phyloP scores from a whole-genome alignment of 2,888 invertebrate species.

The Pyralis farinalis region DNA sequence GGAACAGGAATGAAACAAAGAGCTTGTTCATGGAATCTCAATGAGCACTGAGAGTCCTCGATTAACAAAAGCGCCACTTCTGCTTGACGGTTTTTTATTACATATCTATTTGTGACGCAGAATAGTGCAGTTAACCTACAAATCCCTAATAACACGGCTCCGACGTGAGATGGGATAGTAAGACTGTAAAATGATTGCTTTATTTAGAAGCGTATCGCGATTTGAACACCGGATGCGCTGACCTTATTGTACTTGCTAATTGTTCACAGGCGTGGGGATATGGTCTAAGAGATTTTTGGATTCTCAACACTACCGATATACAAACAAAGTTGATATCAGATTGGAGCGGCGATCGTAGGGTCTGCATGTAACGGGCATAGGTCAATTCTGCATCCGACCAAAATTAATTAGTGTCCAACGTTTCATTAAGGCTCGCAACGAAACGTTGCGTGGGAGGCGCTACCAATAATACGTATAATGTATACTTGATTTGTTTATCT shows the following conservation, averaged over 20 bases:
- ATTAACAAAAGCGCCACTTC: too few species aligned
- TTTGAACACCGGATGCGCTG: slow-evolving; percentile 46
- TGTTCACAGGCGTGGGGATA: slow-evolving; percentile 9
- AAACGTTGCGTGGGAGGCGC: slow-evolving; percentile 11
- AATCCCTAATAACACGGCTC: too few species aligned
- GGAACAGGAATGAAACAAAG: too few species aligned
- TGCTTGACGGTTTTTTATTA: too few species aligned
- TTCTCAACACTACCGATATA: slow-evolving; percentile 6
- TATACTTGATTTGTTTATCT: background rate
- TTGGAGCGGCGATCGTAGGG: slow-evolving; percentile 6
- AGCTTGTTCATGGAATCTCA: too few species aligned
- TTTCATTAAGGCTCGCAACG: slow-evolving; percentile 38
- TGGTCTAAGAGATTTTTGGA: slow-evolving; percentile 4
- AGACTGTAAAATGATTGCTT: background rate
- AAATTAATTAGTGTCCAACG: slow-evolving; percentile 61
- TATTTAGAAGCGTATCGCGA: slow-evolving; percentile 27
- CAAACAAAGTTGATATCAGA: slow-evolving; percentile 6
- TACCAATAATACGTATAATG: slow-evolving; percentile 3
- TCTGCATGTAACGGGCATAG: slow-evolving; percentile 30
- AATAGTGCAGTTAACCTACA: too few species aligned
- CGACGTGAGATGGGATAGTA: too few species aligned
- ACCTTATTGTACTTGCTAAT: slow-evolving; percentile 41
- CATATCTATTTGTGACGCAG: too few species aligned
- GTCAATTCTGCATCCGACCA: slow-evolving; percentile 53
- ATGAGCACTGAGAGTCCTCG: too few species aligned